A percentile compares a stretch with the other conserved stretches of the same genome.
phyloP scores from a whole-genome alignment of 2,113 vertebrate genomes.

The Phrynosoma blainvillii region DNA sequence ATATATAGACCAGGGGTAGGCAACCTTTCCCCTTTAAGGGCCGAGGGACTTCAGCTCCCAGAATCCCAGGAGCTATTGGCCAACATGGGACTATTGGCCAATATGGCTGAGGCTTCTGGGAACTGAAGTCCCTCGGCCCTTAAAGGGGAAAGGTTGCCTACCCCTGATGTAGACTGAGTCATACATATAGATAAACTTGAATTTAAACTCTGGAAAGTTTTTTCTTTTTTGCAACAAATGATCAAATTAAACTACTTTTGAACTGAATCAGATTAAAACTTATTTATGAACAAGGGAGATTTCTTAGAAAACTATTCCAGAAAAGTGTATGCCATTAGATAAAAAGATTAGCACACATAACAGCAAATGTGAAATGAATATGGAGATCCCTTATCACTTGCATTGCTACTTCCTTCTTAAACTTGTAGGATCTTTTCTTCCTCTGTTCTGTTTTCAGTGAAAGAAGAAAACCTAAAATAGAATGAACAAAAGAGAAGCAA shows the following conservation, averaged over 20 bases:
- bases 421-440: background rate
- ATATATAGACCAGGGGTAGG: background rate
- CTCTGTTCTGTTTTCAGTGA: background rate
- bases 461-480: conserved; percentile 22
- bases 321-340: background rate
- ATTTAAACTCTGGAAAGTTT: background rate
- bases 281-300: background rate
- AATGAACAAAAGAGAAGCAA: background rate
- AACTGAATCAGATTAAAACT: background rate
- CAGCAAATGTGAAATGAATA: background rate
- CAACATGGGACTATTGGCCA: too few relatives aligned
- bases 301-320: background rate
- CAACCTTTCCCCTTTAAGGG: too few relatives aligned
- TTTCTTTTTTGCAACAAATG: background rate
- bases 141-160: too few relatives aligned
- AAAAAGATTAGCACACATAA: background rate
- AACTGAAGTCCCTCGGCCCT: too few relatives aligned
- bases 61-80: too few relatives aligned
- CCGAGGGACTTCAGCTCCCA: too few relatives aligned
- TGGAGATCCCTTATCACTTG: background rate
- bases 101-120: too few relatives aligned
- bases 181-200: background rate
- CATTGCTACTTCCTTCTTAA: conserved; percentile 15
- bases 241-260: background rate
- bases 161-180: background rate